These are phyloP conservation scores for Pleuronectes platessa DNA, from an alignment of 2,113 vertebrate species.

Conservation along the genomic window DNA sequence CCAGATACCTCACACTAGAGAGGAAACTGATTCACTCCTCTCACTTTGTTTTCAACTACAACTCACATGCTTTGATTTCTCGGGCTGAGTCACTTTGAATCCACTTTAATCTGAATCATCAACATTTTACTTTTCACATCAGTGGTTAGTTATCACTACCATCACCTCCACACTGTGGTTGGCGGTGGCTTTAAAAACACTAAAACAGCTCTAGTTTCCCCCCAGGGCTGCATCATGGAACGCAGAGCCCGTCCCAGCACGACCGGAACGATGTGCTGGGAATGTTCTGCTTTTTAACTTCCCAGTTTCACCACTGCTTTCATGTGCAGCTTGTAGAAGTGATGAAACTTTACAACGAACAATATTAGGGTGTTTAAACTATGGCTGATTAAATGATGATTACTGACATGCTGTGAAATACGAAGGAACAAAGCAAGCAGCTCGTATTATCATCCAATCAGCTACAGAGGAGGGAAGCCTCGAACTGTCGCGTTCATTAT, in stretches of 20 bases:
- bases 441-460: slow-evolving; percentile 30
- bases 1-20: too few relatives aligned
- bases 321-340: neutral
- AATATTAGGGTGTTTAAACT: neutral
- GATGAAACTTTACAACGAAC: neutral
- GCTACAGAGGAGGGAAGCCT: slow-evolving; percentile 42
- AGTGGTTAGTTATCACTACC: slow-evolving; percentile 15
- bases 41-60: too few relatives aligned
- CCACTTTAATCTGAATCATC: neutral
- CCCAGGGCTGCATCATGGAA: neutral
- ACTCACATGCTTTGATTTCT: too few relatives aligned
- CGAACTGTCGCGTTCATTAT: too few relatives aligned
- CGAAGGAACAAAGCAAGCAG: slow-evolving; percentile 37
- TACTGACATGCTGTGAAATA: slow-evolving; percentile 22
- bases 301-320: neutral
- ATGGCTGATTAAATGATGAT: too few relatives aligned
- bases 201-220: neutral
- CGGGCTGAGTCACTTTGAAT: too few relatives aligned
- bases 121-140: slow-evolving; percentile 31
- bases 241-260: neutral
- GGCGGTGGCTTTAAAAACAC: neutral
- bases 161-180: slow-evolving; percentile 25
- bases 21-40: too few relatives aligned
- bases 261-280: too few relatives aligned
- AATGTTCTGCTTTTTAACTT: neutral